A percentile compares a stretch with the other conserved stretches of the same genome.
phyloP scores from a whole-genome alignment of 2,113 vertebrate species.

The Limanda limanda region DNA sequence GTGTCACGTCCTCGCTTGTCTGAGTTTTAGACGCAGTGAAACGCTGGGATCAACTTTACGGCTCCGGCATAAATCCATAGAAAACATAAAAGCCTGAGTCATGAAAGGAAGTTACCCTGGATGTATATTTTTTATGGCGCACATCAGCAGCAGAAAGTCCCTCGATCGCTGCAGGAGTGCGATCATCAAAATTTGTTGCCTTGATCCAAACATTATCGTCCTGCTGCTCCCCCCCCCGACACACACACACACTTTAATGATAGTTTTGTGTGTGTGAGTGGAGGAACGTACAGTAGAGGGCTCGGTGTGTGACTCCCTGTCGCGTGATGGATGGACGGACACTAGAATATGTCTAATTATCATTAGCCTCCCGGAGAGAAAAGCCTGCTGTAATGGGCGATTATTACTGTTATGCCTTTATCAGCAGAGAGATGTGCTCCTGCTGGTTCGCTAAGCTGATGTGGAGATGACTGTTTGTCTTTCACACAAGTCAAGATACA shows the following conservation, averaged over 20 bases:
- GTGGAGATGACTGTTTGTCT: constrained; percentile 35
- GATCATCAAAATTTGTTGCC: constrained; percentile 48
- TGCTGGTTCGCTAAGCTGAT: constrained; percentile 44
- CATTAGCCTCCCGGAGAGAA: constrained; percentile 73
- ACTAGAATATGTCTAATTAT: constrained; percentile 67
- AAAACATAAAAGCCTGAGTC: constrained; percentile 23
- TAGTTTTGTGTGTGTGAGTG: constrained; percentile 27
- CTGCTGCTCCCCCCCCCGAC: constrained; percentile 17
- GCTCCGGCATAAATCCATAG: constrained; percentile 23
- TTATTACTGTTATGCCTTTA: constrained; percentile 57
- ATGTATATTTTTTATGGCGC: constrained; percentile 31
- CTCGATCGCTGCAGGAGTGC: not conserved
- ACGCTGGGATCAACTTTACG: constrained; percentile 24
- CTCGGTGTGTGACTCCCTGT: constrained; percentile 52
- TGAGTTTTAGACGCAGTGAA: constrained; percentile 14
- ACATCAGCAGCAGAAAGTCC: constrained; percentile 24
- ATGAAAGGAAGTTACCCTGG: constrained; percentile 32
- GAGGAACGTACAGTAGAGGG: constrained; percentile 15
- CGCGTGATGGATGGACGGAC: constrained; percentile 66
- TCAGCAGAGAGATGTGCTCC: constrained; percentile 55
- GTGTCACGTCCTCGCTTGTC: constrained; percentile 1
- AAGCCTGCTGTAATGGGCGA: constrained; percentile 49
- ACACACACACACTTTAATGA: constrained; percentile 13
- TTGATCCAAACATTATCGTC: constrained; percentile 29
- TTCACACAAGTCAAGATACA: constrained; percentile 22